Evolutionary conservation across 35 echinoderm and acorn worm genomes (phyloP).

Genomic region (Apostichopus japonicus): DNA sequence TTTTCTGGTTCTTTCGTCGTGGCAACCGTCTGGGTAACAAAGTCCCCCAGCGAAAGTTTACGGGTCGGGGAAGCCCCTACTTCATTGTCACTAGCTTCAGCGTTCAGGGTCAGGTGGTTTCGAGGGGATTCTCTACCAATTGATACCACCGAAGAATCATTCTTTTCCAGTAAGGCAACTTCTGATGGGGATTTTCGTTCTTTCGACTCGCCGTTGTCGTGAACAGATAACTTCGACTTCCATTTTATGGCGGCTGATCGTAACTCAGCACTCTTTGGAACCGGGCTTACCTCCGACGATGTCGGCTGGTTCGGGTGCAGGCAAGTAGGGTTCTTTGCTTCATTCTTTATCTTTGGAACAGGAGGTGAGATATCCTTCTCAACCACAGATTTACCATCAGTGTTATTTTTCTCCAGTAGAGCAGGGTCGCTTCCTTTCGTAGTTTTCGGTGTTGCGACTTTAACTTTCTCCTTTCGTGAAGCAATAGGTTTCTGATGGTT

Average conservation of each 20-base stretch:
- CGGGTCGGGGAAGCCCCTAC: neutral
- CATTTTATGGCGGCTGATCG: conserved; percentile 37
- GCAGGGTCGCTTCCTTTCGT: too few relatives aligned
- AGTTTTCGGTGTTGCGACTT: too few relatives aligned
- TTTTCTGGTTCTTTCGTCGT: neutral
- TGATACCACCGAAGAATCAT: conserved; percentile 15
- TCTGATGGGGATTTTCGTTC: neutral
- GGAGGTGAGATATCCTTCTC: too few relatives aligned
- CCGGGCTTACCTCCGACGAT: neutral
- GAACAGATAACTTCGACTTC: conserved; percentile 6
- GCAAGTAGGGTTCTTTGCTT: neutral
- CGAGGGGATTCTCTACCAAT: conserved; percentile 6
- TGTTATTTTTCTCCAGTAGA: too few relatives aligned
- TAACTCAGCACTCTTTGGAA: conserved; percentile 1
- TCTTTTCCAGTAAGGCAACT: neutral
- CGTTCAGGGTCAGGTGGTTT: neutral
- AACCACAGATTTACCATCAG: too few relatives aligned
- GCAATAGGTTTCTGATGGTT: too few relatives aligned
- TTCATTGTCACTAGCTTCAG: neutral
- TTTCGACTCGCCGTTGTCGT: conserved; percentile 7
- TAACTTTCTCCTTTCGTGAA: too few relatives aligned
- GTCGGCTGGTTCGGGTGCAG: neutral
- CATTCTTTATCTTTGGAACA: too few relatives aligned
- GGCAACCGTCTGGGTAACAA: neutral
- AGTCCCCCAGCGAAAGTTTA: conserved; percentile 38